Conservation (phyloP, 2,797 vertebrate genomes). For the Betta splendens region DNA sequence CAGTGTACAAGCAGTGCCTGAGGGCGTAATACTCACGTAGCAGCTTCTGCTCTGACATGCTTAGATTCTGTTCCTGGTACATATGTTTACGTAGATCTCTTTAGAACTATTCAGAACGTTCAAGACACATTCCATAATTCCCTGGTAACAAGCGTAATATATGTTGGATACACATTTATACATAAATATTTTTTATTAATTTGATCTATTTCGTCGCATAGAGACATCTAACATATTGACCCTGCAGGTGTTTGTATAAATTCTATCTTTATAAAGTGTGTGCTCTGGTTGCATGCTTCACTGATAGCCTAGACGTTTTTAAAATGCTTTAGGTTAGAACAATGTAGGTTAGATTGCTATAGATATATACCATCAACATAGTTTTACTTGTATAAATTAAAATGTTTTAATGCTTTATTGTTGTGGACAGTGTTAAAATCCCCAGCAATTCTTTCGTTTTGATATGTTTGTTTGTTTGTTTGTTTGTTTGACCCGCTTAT, state of each 20-base stretch:
- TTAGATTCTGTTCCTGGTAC: rapidly evolving
- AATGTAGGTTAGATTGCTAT: no score
- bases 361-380: no score
- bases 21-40: slow-evolving; percentile 13
- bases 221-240: no score
- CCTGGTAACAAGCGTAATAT: neutral
- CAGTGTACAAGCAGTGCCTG: slow-evolving; percentile 49
- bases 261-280: no score
- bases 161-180: neutral
- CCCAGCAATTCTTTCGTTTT: neutral
- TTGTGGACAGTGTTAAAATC: neutral
- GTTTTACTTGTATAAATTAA: no score
- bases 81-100: neutral
- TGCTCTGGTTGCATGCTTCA: no score
- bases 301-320: no score
- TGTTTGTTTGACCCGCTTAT: neutral
- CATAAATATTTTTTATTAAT: neutral
- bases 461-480: neutral
- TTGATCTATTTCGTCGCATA: neutral
- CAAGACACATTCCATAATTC: neutral
- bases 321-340: no score
- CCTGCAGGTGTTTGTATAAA: no score
- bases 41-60: slow-evolving; percentile 25
- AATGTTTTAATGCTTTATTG: no score
- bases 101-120: neutral